These are phyloP conservation scores for Stomatorhinus ivindoensis DNA, from an alignment of 2,113 vertebrate genomes.

Conservation along the genomic window DNA sequence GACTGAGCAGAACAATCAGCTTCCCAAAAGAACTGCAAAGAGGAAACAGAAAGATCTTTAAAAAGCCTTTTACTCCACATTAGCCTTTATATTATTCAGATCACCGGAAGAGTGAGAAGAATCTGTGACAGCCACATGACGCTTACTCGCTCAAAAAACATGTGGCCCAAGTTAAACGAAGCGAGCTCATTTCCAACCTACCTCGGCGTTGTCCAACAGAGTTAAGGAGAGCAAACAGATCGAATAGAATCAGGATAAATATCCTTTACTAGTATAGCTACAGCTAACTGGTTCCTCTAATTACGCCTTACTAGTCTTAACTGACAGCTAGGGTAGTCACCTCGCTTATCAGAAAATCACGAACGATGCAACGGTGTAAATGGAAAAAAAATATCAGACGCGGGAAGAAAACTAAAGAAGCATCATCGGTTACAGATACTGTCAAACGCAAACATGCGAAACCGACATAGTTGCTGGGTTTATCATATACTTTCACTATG, in stretches of 20 bases:
- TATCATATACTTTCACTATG: background rate
- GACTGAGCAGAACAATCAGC: background rate
- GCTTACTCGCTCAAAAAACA: background rate
- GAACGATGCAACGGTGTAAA: background rate
- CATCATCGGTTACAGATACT: background rate
- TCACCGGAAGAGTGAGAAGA: background rate
- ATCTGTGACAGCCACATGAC: background rate
- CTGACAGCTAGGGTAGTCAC: background rate
- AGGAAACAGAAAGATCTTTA: background rate
- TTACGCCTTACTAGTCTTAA: background rate
- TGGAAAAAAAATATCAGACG: background rate
- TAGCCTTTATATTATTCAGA: background rate
- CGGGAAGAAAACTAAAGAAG: background rate
- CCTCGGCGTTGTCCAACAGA: background rate
- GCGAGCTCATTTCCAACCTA: background rate
- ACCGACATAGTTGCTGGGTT: background rate
- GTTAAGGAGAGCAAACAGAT: background rate
- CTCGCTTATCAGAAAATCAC: slow-evolving; percentile 2
- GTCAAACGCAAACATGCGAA: background rate
- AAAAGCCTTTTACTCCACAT: background rate
- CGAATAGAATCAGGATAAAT: background rate
- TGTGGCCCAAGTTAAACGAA: background rate
- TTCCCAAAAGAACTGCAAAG: background rate
- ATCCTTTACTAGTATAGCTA: background rate
- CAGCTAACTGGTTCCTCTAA: slow-evolving; percentile 9